A percentile compares a stretch with the other conserved stretches of the same genome.
phyloP scores from a whole-genome alignment of 2,113 vertebrate species.

The Corythoichthys intestinalis region DNA sequence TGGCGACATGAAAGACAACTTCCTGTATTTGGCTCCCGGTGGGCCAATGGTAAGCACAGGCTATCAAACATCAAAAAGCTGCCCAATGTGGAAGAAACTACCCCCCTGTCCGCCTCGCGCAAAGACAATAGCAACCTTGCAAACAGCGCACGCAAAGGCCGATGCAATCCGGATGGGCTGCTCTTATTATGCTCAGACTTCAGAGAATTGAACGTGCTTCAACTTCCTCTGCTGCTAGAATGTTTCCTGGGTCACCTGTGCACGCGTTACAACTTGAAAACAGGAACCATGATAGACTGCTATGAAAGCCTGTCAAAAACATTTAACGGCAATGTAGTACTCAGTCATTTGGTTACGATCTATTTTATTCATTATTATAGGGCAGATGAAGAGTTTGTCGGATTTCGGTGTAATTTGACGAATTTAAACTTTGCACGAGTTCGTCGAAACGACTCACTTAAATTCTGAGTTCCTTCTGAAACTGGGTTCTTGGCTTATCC shows the following conservation, averaged over 20 bases:
- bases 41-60: conserved; percentile 34
- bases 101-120: conserved; percentile 39
- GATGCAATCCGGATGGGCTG: conserved; percentile 33
- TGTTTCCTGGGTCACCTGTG: conserved; percentile 63
- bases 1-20: conserved; percentile 61
- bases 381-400: too few relatives aligned
- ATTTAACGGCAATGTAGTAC: neutral
- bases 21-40: conserved; percentile 62
- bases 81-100: conserved; percentile 69
- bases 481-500: too few relatives aligned
- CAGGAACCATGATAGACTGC: neutral
- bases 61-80: conserved; percentile 61
- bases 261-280: neutral
- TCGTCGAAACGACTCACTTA: too few relatives aligned
- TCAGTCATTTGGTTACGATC: neutral
- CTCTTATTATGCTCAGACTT: conserved; percentile 61
- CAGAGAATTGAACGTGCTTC: conserved; percentile 34
- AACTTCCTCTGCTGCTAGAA: conserved; percentile 63
- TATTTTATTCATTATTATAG: neutral
- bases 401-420: too few relatives aligned
- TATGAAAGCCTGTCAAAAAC: neutral
- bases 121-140: conserved; percentile 66
- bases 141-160: conserved; percentile 56
- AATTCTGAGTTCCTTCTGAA: too few relatives aligned
- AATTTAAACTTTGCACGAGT: too few relatives aligned